Evolutionary conservation across 1,140 invertebrate species (phyloP), one percentile per base, ranked within the genome.

Genomic region (Dreissena polymorpha): DNA sequence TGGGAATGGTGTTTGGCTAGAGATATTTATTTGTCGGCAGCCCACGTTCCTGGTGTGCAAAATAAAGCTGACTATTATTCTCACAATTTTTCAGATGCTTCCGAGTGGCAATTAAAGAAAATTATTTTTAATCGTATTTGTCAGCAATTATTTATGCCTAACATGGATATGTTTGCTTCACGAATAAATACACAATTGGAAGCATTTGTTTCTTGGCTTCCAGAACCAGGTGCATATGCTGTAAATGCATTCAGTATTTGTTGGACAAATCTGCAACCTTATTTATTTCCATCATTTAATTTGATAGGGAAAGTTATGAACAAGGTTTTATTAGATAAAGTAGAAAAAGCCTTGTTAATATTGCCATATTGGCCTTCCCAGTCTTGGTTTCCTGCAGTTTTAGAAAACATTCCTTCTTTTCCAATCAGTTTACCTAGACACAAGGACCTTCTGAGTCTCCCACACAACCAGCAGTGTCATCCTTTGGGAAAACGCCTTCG

Each of bases 151-250:
- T 70, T 72, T 29, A 23, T 8, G 23, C 78, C 74, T 53, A 68
- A 86, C 10, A 84, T 88, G 60, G 86, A 86, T 72, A 50, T 89
- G 21, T 89, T 88, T 85, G 82, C 87, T 13, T 83, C 82, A n/a
- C 57, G 84, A 21, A 13, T 85, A 25, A 89, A 88, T 80, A 53
- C 51, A 49, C 63, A 84, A 73, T 60, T 83, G 18, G 49, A 53
- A 23, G 72, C 5, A 14, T 88, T 83, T 85, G 72, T 83, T 16
- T 85, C 84, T 7, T 89, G 78, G 80, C 64, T 71, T 65, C 84
- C 88, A 49, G 86, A 87, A 29, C 85, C 84, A 13, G 57, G 60
- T 12, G 85, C 88, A 21, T 39, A 21, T 0, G 68, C 67, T 60
- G 55, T 87, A 39, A 76, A 87, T 88, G 84, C 87, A 18, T 86